Evolutionary conservation across 2,797 vertebrate genomes (phyloP), one percentile per base, ranked within the genome.

Genomic region (Enteromius thamalakanensis): DNA sequence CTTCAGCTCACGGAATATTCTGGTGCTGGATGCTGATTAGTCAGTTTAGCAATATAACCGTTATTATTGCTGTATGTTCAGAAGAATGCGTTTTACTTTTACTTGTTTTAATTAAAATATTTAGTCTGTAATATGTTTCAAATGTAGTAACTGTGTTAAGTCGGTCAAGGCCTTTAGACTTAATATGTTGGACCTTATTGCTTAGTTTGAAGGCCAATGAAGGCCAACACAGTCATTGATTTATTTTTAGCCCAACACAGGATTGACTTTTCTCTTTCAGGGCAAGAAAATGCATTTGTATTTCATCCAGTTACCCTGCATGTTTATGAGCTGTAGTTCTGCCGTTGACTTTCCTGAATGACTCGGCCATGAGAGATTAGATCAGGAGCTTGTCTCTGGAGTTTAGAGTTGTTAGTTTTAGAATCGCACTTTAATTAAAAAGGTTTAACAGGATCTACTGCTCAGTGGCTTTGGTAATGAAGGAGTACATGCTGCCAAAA

Each of bases 181-280:
- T 4, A 4, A 51, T 12, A 14, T 29, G 1, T 26, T 12, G 0
- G n/a, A 60, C 75, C 53, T 51, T 21, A 7, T 34, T 53, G 71
- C 55, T 26, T 12, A 23, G 7, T 26, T 26, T 92, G 84, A 91
- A 90, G 90, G 81, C 53, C 70, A 85, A 79, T 87, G 88, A 51
- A 79, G 40, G 40, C 64, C 40, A 76, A 40, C n/a, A 17, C 49
- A 29, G 69, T 21, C 65, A n/a, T 26, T 78, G 42, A n/a, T 51
- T 32, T 37, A 21, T 81, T 77, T 77, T 68, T 12, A 15, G 26
- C 12, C 21, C 42, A 69, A 2, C 23, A 17, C 21, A 29, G 37
- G 7, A 68, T 77, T 65, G 58, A 29, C 29, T 84, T 79, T 55
- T 42, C 67, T 26, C 15, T 7, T 74, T 42, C 32, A 78, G 60